Evolutionary conservation across 2,888 invertebrate species (phyloP), one percentile per base, ranked within the genome.

Genomic region (Stegophylla sp.): DNA sequence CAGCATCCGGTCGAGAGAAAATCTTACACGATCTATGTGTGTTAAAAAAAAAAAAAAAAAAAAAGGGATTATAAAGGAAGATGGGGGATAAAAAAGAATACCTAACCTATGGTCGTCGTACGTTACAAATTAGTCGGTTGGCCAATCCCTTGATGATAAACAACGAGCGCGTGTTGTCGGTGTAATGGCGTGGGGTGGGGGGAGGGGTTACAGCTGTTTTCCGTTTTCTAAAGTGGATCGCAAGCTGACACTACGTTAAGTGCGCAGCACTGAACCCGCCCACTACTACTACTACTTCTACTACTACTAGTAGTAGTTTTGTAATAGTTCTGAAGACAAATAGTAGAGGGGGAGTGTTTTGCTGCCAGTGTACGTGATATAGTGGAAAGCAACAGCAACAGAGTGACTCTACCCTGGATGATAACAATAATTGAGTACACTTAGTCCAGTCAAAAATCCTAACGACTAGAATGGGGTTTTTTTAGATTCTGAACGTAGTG

Each of bases 221-320:
- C 28, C 59, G 51, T 63, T 69, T 77, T 77, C 59, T 69, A 77
- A 77, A 77, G 77, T 77, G 77, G 77, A 69, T 48, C 69, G 45
- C 69, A 34, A 77, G 69, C 77, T 77, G 69, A 77, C 77, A 77
- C 77, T 77, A 66, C 76, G 76, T 76, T 77, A 77, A 77, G 67
- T 67, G 69, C 74, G 48, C n/a, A n/a, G 34, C 26, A 59, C 12
- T 34, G 48, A 61, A 75, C 45, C 63, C 74, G 63, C 74, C 74
- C 74, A 53, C 51, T 53, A n/a, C 34, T 69, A 26, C 26, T 12
- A 34, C 15, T 51, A 66, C 4, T 64, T 3, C 1, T 20, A 20
- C 0, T 63, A 41, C 1, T 63, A n/a, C 7, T 63, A 41, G 34
- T 41, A 20, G 53, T 71, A 13, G 71, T 71, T n/a, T n/a, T 10